Evolutionary conservation across 2,797 vertebrate species (phyloP).

Genomic region (Lophius americanus): DNA sequence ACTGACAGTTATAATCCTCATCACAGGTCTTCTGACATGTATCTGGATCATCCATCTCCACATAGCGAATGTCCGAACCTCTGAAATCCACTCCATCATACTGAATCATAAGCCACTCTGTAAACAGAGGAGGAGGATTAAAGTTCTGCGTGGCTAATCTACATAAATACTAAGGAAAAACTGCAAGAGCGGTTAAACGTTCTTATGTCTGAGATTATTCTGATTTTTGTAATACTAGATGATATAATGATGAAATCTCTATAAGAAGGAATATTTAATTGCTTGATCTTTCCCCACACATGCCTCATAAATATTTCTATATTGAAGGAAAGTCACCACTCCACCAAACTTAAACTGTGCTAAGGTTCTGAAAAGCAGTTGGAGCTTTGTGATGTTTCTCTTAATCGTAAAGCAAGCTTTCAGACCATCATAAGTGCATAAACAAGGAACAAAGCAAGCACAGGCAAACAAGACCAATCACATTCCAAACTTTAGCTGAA

Average conservation of each 20-base stretch:
- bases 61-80: slow-evolving; percentile 46
- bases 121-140: slow-evolving; percentile 3
- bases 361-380: too few species aligned
- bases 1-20: slow-evolving; percentile 67
- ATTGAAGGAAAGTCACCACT: too few species aligned
- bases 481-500: too few species aligned
- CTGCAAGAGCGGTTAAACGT: background rate
- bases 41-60: slow-evolving; percentile 25
- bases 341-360: too few species aligned
- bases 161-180: background rate
- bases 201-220: background rate
- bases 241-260: background rate
- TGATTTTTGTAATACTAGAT: background rate
- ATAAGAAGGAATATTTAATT: too few species aligned
- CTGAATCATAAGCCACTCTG: slow-evolving; percentile 55
- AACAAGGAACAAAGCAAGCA: too few species aligned
- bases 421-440: too few species aligned
- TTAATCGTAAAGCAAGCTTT: too few species aligned
- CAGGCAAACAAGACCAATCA: too few species aligned
- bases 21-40: slow-evolving; percentile 59
- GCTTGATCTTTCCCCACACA: too few species aligned
- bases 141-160: background rate
- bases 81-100: slow-evolving; percentile 41
- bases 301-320: too few species aligned
- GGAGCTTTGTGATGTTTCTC: too few species aligned